Evolutionary conservation across 2,797 vertebrate species (phyloP), one percentile per base, ranked within the genome.

Genomic region (Crocodylus rhombifer): DNA sequence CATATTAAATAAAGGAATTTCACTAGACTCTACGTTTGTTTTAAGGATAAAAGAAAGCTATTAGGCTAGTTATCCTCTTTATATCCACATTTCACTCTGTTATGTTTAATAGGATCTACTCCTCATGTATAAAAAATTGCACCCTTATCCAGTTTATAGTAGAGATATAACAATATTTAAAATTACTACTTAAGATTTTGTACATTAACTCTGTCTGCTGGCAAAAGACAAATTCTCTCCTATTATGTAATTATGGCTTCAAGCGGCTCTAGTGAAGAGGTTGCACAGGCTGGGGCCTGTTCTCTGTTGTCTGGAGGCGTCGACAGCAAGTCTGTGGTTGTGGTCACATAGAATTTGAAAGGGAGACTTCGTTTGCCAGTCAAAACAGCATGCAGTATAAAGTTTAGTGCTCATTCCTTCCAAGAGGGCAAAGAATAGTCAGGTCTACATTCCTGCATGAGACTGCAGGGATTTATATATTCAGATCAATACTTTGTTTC

Each of bases 191-290:
- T 95, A 91, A 93, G 94, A 87, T 96, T 96, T 96, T 92, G 84
- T 89, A 77, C 78, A 91, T 94, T 95, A 95, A 97, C 81, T 90
- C 90, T 97, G 95, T 96, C 93, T 97, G 91, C 96, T 97, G 95
- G 97, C 96, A 96, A 96, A 87, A 95, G 93, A 92, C 97, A 91
- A 97, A 95, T 84, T 77, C 89, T 97, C 95, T 97, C 77, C 36
- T 90, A 88, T 96, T 97, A 92, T 97, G 77, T 97, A 97, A 97
- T 98, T 97, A 96, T 42, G 93, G 91, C 94, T 97, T 90, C 86
- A 55, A 95, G 96, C 92, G 90, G 86, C 87, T 87, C 60, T 97
- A 95, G 95, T 91, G 91, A 97, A 97, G 95, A 95, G 95, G 94
- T 79, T 87, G 84, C 6, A 0, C 96, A 97, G 97, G 96, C 96